These are phyloP conservation scores for Adelosebastes latens DNA, from an alignment of 2,797 vertebrate species.

Conservation along the genomic window DNA sequence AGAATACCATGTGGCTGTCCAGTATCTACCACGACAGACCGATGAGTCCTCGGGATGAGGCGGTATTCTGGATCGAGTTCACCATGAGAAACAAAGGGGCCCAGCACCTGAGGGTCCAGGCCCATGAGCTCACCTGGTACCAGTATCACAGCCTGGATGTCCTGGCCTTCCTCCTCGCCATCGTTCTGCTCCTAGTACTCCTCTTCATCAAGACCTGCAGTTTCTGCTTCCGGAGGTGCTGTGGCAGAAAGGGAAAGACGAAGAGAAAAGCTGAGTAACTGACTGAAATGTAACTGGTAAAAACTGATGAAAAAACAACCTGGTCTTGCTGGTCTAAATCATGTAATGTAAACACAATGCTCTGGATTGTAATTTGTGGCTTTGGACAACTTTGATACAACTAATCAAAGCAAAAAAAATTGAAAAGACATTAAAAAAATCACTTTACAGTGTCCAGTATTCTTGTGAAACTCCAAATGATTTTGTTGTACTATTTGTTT, in stretches of 20 bases:
- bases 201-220: constrained; percentile 65
- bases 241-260: constrained; percentile 13
- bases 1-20: constrained; percentile 79
- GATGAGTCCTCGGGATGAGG: constrained; percentile 79
- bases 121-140: constrained; percentile 86
- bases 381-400: not conserved
- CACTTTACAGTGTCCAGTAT: not conserved
- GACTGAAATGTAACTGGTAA: not conserved
- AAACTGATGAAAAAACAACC: not conserved
- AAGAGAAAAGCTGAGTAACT: constrained; percentile 74
- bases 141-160: constrained; percentile 87
- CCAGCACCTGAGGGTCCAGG: constrained; percentile 83
- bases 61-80: constrained; percentile 88
- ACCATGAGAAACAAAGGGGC: constrained; percentile 87
- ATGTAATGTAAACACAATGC: not conserved
- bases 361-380: not conserved
- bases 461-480: not conserved
- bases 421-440: too few species aligned
- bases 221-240: constrained; percentile 62
- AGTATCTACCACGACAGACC: constrained; percentile 86
- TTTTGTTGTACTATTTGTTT: not conserved
- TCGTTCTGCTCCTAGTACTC: constrained; percentile 56
- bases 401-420: not conserved
- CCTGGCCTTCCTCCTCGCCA: constrained; percentile 73
- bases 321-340: not conserved